Percentiles rank a stretch among this genome's conserved stretches.
These are phyloP conservation scores for Heliconius hewitsoni DNA, from an alignment of 1,140 invertebrate genomes.

Conservation along the genomic window DNA sequence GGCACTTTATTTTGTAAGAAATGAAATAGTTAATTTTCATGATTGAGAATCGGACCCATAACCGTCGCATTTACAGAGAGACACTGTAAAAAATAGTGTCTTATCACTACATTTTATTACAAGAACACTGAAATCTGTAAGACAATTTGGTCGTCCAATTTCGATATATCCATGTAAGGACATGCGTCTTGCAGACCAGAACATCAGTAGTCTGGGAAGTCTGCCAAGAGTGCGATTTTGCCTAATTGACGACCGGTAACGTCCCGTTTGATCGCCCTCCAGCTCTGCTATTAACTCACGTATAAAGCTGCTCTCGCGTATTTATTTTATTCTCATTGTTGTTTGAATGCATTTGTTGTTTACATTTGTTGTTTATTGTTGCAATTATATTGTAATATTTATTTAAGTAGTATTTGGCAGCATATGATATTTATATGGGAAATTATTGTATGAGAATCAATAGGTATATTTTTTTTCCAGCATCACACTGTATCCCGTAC, in stretches of 20 bases:
- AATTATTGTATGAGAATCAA: neutral
- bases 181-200: slow-evolving; percentile 45
- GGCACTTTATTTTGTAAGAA: too few relatives aligned
- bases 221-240: slow-evolving; percentile 72
- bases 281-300: slow-evolving; percentile 52
- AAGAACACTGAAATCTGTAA: too few relatives aligned
- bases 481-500: too few relatives aligned
- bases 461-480: too few relatives aligned
- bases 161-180: slow-evolving; percentile 50
- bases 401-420: neutral
- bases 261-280: slow-evolving; percentile 66
- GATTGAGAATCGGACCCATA: too few relatives aligned
- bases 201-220: slow-evolving; percentile 64
- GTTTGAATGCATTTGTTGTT: slow-evolving; percentile 1
- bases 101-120: too few relatives aligned
- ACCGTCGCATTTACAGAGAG: neutral
- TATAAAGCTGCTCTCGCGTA: slow-evolving; percentile 54
- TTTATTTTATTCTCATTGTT: slow-evolving; percentile 27
- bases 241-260: slow-evolving; percentile 70
- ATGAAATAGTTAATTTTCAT: too few relatives aligned
- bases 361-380: slow-evolving; percentile 1
- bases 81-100: neutral
- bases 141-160: neutral
- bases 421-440: neutral
- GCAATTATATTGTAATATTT: neutral